These are phyloP conservation scores for Rotaria macrura DNA, from an alignment of 2,888 invertebrate species.

Conservation along the genomic window DNA sequence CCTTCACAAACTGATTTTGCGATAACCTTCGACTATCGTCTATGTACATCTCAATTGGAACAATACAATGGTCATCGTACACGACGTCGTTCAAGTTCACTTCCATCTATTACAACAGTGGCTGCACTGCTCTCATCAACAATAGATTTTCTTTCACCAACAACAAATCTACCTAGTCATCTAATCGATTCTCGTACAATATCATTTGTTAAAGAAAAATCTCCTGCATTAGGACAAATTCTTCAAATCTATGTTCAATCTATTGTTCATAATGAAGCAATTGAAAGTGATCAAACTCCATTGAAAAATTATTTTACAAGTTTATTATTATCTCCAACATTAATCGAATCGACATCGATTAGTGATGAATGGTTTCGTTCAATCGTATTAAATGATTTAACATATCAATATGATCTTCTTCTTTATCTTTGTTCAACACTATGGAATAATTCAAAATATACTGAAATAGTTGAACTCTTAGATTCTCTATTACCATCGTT, in stretches of 20 bases:
- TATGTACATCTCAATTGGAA: background rate
- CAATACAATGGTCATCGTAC: background rate
- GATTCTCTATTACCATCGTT: conserved; percentile 21
- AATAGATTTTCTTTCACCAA: background rate
- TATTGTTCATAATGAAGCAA: background rate
- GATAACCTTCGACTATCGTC: background rate
- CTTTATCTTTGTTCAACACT: conserved; percentile 1
- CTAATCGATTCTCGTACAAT: conserved; percentile 10
- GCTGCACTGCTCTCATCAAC: background rate
- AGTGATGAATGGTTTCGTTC: conserved; percentile 17
- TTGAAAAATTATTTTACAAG: background rate
- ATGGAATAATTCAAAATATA: background rate
- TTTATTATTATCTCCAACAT: background rate
- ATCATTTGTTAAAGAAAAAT: conserved; percentile 2
- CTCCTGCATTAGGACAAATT: background rate
- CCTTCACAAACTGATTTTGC: background rate
- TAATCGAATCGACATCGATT: background rate
- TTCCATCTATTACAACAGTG: background rate
- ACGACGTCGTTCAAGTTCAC: conserved; percentile 1
- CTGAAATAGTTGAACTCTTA: background rate
- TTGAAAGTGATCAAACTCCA: background rate
- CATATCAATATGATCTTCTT: conserved; percentile 9
- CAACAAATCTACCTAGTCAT: background rate
- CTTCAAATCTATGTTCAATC: background rate
- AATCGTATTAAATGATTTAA: conserved; percentile 17